A percentile compares a stretch with the other conserved stretches of the same genome.
These are phyloP conservation scores for Alviniconcha marisindica DNA, from an alignment of 1,140 invertebrate genomes.

Conservation along the genomic window DNA sequence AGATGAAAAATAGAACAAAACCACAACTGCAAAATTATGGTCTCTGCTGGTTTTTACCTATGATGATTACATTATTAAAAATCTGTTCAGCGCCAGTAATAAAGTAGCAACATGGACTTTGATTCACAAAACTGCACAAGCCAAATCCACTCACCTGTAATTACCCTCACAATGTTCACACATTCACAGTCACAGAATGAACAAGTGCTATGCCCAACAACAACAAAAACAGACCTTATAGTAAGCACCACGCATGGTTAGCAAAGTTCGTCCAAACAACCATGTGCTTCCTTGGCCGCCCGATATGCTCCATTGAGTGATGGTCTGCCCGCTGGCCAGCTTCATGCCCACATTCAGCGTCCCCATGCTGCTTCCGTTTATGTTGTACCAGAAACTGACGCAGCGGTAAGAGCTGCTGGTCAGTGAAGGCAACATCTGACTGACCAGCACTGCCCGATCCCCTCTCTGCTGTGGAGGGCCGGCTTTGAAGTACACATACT, in stretches of 20 bases:
- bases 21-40: no score
- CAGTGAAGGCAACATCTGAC: slow-evolving; percentile 46
- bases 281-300: slow-evolving; percentile 56
- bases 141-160: no score
- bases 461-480: slow-evolving; percentile 76
- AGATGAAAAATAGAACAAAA: no score
- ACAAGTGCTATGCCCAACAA: no score
- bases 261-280: slow-evolving; percentile 49
- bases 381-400: slow-evolving; percentile 67
- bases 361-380: slow-evolving; percentile 65
- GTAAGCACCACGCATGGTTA: slow-evolving; percentile 58
- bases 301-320: slow-evolving; percentile 54
- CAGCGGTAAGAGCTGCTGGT: slow-evolving; percentile 47
- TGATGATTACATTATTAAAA: no score
- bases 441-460: slow-evolving; percentile 61
- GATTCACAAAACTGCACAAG: no score
- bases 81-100: no score
- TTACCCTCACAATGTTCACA: no score
- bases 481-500: slow-evolving; percentile 84
- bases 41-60: no score
- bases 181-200: no score
- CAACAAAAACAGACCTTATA: slow-evolving; percentile 39
- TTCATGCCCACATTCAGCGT: slow-evolving; percentile 62
- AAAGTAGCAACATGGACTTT: no score
- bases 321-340: slow-evolving; percentile 31